Percentiles rank a stretch among this genome's conserved stretches.
Conservation (phyloP, 2,797 vertebrate genomes). For the Helarctos malayanus region DNA sequence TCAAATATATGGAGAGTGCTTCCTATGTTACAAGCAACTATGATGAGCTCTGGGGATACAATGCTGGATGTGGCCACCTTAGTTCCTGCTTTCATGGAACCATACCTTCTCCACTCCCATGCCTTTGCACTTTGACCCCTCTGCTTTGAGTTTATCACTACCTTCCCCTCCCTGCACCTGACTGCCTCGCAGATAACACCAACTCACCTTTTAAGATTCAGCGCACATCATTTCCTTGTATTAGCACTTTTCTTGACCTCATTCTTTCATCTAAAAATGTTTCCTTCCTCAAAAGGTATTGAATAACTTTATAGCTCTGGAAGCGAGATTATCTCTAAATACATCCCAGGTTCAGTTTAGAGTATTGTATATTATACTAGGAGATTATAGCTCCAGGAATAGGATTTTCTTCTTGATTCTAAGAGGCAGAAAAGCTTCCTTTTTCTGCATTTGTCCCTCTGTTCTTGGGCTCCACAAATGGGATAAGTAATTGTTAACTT, state of each 20-base stretch:
- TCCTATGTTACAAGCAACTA: not conserved
- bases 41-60: not conserved
- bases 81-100: not conserved
- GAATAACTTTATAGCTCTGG: conserved; percentile 60
- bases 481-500: not conserved
- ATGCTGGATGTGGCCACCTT: not conserved
- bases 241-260: conserved; percentile 35
- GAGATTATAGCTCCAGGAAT: not conserved
- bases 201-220: conserved; percentile 52
- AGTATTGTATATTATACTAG: not conserved
- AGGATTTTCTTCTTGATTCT: conserved; percentile 34
- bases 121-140: not conserved
- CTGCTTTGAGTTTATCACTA: not conserved
- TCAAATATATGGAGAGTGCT: not conserved
- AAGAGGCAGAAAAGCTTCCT: not conserved
- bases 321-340: conserved; percentile 45
- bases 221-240: not conserved
- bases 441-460: not conserved
- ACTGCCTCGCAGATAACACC: not conserved
- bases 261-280: conserved; percentile 63
- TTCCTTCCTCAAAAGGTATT: conserved; percentile 42
- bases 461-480: not conserved
- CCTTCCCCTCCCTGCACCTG: not conserved
- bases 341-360: conserved; percentile 30
- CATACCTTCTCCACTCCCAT: not conserved